phyloP scores from a whole-genome alignment of 2,888 invertebrate species.

The Noctua comes region DNA sequence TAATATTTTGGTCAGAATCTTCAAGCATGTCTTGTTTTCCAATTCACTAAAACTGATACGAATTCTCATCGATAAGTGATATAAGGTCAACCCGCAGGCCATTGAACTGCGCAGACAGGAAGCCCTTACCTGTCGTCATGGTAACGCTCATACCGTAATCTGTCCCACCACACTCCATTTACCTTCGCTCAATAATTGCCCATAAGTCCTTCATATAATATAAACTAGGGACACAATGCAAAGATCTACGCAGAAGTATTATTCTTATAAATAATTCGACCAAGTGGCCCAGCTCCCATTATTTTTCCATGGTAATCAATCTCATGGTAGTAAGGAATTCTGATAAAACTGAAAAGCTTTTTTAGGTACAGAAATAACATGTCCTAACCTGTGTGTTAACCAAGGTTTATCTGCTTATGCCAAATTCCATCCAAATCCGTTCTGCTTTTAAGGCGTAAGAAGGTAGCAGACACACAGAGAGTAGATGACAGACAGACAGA shows the following conservation, averaged over 20 bases:
- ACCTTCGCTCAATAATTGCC: slow-evolving; percentile 44
- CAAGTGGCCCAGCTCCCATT: background rate
- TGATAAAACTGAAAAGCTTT: background rate
- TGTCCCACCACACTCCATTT: slow-evolving; percentile 28
- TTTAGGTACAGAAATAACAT: background rate
- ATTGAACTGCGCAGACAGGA: slow-evolving; percentile 13
- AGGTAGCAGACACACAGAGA: background rate
- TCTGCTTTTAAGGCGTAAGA: no score
- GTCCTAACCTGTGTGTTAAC: background rate
- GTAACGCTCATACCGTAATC: slow-evolving; percentile 14
- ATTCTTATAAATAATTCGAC: background rate
- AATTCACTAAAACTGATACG: background rate
- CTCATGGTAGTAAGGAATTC: background rate
- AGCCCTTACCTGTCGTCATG: slow-evolving; percentile 3
- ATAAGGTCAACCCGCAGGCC: background rate
- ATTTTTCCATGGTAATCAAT: background rate
- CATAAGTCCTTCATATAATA: slow-evolving; percentile 17
- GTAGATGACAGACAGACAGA: no score
- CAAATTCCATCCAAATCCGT: no score
- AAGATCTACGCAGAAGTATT: slow-evolving; percentile 21
- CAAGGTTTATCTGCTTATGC: no score
- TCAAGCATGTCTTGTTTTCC: background rate
- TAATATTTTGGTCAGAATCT: background rate
- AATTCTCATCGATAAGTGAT: background rate
- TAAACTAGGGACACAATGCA: background rate